Conservation (phyloP, 1,140 invertebrate species). For the Drosophila pruinosa region DNA sequence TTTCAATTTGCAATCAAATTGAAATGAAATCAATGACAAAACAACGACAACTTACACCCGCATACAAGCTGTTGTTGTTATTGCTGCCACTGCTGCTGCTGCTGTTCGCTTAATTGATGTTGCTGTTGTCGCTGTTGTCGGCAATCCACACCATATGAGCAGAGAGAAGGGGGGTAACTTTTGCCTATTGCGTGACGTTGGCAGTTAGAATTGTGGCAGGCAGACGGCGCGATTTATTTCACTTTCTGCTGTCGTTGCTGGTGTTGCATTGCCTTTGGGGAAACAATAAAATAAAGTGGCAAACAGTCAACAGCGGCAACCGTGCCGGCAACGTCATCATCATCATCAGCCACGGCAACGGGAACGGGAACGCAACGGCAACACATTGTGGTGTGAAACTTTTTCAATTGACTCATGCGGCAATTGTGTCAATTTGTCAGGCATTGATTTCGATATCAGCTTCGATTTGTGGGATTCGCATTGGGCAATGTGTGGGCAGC, state of each 20-base stretch:
- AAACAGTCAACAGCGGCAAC: constrained; percentile 46
- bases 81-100: constrained; percentile 2
- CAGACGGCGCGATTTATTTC: constrained; percentile 68
- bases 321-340: constrained; percentile 15
- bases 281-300: constrained; percentile 79
- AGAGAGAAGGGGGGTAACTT: constrained; percentile 20
- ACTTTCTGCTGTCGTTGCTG: constrained; percentile 51
- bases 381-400: constrained; percentile 48
- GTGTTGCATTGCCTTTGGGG: constrained; percentile 55
- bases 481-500: constrained; percentile 56
- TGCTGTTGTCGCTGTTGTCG: constrained; percentile 45
- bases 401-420: constrained; percentile 74
- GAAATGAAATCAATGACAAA: constrained; percentile 81
- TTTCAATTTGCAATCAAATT: constrained; percentile 80
- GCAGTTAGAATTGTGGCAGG: constrained; percentile 60
- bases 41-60: constrained; percentile 74
- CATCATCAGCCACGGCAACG: constrained; percentile 35
- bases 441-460: constrained; percentile 66
- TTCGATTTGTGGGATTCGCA: constrained; percentile 53
- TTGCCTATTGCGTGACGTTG: constrained; percentile 44
- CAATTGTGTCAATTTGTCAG: constrained; percentile 81
- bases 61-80: constrained; percentile 52
- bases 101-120: constrained; percentile 59
- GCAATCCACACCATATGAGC: neutral
- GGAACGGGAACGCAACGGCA: constrained; percentile 17